Evolutionary conservation across 2,888 invertebrate genomes (phyloP), one percentile per base, ranked within the genome.

Genomic region (Drosophila niveifrons): DNA sequence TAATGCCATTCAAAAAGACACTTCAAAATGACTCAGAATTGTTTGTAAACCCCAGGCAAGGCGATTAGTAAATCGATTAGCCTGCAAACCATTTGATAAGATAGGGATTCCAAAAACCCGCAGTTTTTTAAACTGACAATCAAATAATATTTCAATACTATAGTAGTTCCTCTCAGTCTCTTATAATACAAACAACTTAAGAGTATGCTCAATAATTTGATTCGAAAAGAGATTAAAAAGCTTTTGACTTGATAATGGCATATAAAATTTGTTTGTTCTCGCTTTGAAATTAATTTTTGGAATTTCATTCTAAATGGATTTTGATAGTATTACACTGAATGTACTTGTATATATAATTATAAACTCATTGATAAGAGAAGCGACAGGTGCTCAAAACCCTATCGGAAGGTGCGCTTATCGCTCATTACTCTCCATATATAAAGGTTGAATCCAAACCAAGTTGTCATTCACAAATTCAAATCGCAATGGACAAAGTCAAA

Each of bases 401-500:
- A 11, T 11, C 36, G 3, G 11, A 23, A 23, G 23, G 23, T 23
- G 23, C 23, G 3, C 39, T 39, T 13, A 13, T 39, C 39, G 13
- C 39, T 13, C 9, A 31, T 13, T 15, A 1, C 13, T 29, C 2
- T 13, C 28, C 34, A 23, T 17, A 67, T 61, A 67, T 13, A 18
- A 69, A 1, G 3, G n/a, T 11, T 36, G 1, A 1, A 6, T 1
- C 18, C n/a, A 28, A 2, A 15, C 10, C 15, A 51, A 0, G 18
- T 39, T 13, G 43, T 51, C 50, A 51, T 31, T 46, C 18, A 46
- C 28, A 29, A 51, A 67, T 10, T 0, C 17, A 13, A 17, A 11
- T 41, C 17, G 36, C 23, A 7, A 17, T 59, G 17, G 13, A 47
- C 15, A 70, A 55, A 46, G 7, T 47, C 28, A 61, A 61, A 46